These are phyloP conservation scores for Centropristis striata DNA, from an alignment of 2,113 vertebrate species.

Conservation along the genomic window DNA sequence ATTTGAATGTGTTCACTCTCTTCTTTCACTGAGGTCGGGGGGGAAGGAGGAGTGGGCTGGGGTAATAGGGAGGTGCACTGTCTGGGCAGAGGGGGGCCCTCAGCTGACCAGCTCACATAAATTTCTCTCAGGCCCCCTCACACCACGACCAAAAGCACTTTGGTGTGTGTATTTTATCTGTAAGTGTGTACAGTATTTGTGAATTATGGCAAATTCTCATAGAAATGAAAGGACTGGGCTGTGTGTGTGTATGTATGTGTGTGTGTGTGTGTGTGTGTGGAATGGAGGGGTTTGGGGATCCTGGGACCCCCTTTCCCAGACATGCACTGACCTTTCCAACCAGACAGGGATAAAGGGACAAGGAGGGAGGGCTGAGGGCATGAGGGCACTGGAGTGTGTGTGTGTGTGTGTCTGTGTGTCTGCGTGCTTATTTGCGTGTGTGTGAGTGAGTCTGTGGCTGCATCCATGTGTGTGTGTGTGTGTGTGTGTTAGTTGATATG, in stretches of 20 bases:
- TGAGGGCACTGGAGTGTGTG: constrained; percentile 69
- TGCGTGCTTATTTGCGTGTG: constrained; percentile 8
- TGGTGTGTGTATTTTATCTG: constrained; percentile 72
- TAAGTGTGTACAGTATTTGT: constrained; percentile 84
- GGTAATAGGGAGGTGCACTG: constrained; percentile 48
- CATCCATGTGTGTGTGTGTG: constrained; percentile 4
- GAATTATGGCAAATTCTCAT: constrained; percentile 89
- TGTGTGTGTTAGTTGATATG: constrained; percentile 62
- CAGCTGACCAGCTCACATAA: constrained; percentile 88
- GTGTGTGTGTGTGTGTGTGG: constrained; percentile 34
- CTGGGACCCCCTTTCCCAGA: constrained; percentile 97
- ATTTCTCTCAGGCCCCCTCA: constrained; percentile 76
- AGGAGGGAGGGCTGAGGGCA: constrained; percentile 79
- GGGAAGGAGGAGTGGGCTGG: constrained; percentile 5
- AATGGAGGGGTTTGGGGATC: constrained; percentile 83
- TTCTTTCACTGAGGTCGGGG: constrained; percentile 62
- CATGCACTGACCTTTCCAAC: constrained; percentile 98
- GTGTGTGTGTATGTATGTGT: constrained; percentile 38
- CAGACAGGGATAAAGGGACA: constrained; percentile 97
- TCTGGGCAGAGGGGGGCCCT: constrained; percentile 59
- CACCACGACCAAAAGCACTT: not conserved
- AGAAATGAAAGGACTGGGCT: constrained; percentile 63
- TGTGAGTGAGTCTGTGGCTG: not conserved
- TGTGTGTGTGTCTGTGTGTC: constrained; percentile 22
- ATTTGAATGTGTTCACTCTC: constrained; percentile 81